phyloP scores from a whole-genome alignment of 2,113 vertebrate species.

The Pavo muticus region DNA sequence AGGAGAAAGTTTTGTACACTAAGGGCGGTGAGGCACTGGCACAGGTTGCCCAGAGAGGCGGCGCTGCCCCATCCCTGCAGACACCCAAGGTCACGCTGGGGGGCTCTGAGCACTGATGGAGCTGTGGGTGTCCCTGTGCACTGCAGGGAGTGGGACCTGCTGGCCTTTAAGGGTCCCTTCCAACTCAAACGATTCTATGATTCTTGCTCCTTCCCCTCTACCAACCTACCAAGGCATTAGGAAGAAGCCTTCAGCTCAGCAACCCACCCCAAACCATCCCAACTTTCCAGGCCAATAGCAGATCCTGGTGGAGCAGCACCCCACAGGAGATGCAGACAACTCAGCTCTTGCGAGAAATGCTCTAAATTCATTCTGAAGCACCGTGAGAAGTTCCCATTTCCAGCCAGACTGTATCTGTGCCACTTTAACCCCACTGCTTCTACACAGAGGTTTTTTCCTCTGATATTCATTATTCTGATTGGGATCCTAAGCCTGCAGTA shows the following conservation, averaged over 20 bases:
- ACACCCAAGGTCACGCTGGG: too few relatives aligned
- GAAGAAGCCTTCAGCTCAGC: background rate
- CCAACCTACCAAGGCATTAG: background rate
- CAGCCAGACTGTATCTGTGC: constrained; percentile 1
- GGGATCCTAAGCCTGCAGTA: background rate
- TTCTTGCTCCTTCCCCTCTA: background rate
- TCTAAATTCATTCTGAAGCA: background rate
- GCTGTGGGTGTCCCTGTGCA: too few relatives aligned
- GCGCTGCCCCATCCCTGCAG: too few relatives aligned
- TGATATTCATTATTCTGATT: background rate
- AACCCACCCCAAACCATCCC: background rate
- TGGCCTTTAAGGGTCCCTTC: too few relatives aligned
- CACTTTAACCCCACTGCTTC: background rate
- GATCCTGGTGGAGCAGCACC: background rate
- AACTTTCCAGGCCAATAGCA: background rate
- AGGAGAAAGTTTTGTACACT: too few relatives aligned
- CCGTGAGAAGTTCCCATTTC: background rate
- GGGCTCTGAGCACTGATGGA: too few relatives aligned
- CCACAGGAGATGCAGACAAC: background rate
- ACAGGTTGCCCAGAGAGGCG: too few relatives aligned
- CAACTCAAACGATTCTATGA: too few relatives aligned
- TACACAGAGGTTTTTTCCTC: background rate
- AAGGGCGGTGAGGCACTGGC: too few relatives aligned
- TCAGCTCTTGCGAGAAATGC: background rate
- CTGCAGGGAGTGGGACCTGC: too few relatives aligned